These are phyloP conservation scores for Pantala flavescens DNA, from an alignment of 1,140 invertebrate genomes.

Conservation along the genomic window DNA sequence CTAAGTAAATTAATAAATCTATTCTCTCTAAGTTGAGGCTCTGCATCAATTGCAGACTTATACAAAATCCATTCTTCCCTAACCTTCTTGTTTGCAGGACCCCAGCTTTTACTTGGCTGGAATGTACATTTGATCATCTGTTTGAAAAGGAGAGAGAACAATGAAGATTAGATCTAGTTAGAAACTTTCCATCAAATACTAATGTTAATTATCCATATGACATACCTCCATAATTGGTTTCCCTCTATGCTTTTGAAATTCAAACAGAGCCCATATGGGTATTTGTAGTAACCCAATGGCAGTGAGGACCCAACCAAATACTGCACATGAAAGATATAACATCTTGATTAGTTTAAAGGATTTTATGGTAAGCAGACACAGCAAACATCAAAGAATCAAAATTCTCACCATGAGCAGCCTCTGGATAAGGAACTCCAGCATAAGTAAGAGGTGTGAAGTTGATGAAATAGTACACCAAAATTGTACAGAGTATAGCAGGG, in stretches of 20 bases:
- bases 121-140: conserved; percentile 43
- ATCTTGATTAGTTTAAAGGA: neutral
- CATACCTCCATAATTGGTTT: conserved; percentile 17
- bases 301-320: conserved; percentile 40
- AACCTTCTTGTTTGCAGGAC: conserved; percentile 41
- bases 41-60: conserved; percentile 29
- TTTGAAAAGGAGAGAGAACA: conserved; percentile 14
- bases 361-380: too few relatives aligned
- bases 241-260: conserved; percentile 23
- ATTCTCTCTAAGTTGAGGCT: conserved; percentile 15
- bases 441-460: conserved; percentile 42
- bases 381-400: too few relatives aligned
- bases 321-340: conserved; percentile 26
- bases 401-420: conserved; percentile 21
- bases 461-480: conserved; percentile 52
- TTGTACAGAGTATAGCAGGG: conserved; percentile 53
- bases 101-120: conserved; percentile 44
- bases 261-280: conserved; percentile 41
- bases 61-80: conserved; percentile 44
- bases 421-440: conserved; percentile 29
- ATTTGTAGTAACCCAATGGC: conserved; percentile 43
- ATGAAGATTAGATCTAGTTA: neutral
- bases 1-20: neutral
- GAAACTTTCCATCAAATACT: neutral
- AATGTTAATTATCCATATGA: neutral